phyloP scores from a whole-genome alignment of 2,797 vertebrate species.

The Luscinia luscinia region DNA sequence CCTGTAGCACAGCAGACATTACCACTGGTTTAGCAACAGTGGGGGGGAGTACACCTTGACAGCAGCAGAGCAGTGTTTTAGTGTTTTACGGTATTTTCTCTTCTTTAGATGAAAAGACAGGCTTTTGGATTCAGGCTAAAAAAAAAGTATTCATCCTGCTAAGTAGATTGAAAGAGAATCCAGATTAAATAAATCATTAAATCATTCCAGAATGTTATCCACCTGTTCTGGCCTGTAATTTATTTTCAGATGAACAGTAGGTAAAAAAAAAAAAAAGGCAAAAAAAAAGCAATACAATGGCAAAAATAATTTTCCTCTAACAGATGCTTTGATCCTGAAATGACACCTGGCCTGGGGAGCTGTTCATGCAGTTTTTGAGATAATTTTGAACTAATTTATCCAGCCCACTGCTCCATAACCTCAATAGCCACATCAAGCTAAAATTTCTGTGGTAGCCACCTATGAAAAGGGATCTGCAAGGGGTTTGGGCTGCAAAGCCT shows the following conservation, averaged over 20 bases:
- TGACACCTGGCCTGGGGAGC: slow-evolving; percentile 4
- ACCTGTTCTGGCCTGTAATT: slow-evolving; percentile 61
- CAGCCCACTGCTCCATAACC: background rate
- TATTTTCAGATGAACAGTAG: slow-evolving; percentile 54
- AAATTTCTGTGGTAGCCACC: background rate
- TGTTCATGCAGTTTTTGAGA: background rate
- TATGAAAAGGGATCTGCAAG: background rate
- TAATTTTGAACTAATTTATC: background rate
- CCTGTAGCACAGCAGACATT: background rate
- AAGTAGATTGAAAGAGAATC: slow-evolving; percentile 71
- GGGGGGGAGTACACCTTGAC: background rate
- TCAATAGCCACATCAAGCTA: background rate
- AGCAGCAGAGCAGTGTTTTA: background rate
- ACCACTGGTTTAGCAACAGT: fast-evolving
- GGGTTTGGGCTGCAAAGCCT: background rate
- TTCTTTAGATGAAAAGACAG: slow-evolving; percentile 20
- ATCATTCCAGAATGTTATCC: slow-evolving; percentile 64
- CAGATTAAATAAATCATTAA: slow-evolving; percentile 72
- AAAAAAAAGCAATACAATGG: background rate
- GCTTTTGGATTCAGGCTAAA: slow-evolving; percentile 46
- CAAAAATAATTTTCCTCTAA: background rate
- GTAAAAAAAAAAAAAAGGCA: background rate
- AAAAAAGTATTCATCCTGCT: slow-evolving; percentile 34
- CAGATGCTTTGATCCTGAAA: slow-evolving; percentile 59
- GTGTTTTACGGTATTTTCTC: slow-evolving; percentile 16